Conservation (phyloP, 2,113 vertebrate genomes). For the Mohoua ochrocephala region DNA sequence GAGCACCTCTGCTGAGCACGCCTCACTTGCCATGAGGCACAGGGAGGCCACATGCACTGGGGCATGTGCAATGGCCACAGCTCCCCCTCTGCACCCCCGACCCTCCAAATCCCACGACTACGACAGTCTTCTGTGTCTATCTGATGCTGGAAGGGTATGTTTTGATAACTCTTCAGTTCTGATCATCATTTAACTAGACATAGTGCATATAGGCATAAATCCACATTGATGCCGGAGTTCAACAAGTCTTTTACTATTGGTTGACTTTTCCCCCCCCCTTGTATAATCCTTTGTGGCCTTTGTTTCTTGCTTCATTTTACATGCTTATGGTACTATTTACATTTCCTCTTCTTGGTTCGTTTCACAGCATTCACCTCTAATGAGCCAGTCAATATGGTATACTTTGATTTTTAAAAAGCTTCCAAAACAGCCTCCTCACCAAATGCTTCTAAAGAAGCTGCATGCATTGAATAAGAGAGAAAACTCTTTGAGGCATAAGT, state of each 20-base stretch:
- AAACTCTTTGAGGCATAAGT: neutral
- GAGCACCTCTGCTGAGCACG: neutral
- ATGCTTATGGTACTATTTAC: neutral
- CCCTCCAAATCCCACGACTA: neutral
- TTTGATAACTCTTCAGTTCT: neutral
- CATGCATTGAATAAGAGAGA: neutral
- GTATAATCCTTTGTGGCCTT: neutral
- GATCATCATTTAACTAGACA: neutral
- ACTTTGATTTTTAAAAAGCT: conserved; percentile 1
- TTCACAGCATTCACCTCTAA: conserved; percentile 37
- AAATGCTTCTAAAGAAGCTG: neutral
- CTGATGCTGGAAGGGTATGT: neutral
- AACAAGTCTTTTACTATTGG: neutral
- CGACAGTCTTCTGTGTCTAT: neutral
- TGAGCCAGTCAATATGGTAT: neutral
- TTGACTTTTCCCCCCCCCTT: fast-evolving
- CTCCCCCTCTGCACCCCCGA: fast-evolving
- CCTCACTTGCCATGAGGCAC: neutral
- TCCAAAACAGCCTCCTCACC: neutral
- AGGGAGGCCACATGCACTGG: neutral
- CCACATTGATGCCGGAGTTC: neutral
- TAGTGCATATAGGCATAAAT: neutral
- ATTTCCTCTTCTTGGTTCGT: neutral
- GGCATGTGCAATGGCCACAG: neutral
- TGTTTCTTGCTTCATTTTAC: neutral